Percentiles rank a stretch among this genome's conserved stretches.
These are phyloP conservation scores for Charadrius vociferus DNA, from an alignment of 2,113 vertebrate species.

Conservation along the genomic window DNA sequence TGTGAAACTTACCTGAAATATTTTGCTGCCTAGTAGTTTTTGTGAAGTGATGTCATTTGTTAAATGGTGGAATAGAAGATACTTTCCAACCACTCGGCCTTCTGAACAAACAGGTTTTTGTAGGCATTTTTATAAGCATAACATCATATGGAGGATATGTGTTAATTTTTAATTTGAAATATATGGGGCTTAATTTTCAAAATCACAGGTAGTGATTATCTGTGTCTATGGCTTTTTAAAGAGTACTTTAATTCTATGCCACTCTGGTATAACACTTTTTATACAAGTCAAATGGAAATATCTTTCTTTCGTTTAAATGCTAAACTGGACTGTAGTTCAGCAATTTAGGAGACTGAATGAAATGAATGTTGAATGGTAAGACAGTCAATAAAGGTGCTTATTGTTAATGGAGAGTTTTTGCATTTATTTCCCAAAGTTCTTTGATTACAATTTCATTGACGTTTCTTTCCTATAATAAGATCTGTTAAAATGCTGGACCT, in stretches of 20 bases:
- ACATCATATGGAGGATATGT: neutral
- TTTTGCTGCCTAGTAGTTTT: neutral
- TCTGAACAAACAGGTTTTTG: slow-evolving; percentile 25
- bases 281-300: neutral
- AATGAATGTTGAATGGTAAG: neutral
- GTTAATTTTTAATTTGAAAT: slow-evolving; percentile 1
- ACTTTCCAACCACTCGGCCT: neutral
- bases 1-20: neutral
- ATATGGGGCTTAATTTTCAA: neutral
- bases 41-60: neutral
- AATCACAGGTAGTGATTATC: neutral
- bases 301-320: neutral
- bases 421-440: neutral
- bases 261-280: neutral
- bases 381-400: slow-evolving; percentile 50
- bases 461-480: neutral
- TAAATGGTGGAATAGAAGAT: neutral
- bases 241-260: neutral
- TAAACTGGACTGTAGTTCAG: neutral
- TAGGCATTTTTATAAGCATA: neutral
- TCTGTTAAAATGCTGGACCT: neutral
- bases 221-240: neutral
- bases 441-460: neutral
- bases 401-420: neutral
- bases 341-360: neutral